Evolutionary conservation across 2,113 vertebrate genomes (phyloP).

Genomic region (Gobius niger): DNA sequence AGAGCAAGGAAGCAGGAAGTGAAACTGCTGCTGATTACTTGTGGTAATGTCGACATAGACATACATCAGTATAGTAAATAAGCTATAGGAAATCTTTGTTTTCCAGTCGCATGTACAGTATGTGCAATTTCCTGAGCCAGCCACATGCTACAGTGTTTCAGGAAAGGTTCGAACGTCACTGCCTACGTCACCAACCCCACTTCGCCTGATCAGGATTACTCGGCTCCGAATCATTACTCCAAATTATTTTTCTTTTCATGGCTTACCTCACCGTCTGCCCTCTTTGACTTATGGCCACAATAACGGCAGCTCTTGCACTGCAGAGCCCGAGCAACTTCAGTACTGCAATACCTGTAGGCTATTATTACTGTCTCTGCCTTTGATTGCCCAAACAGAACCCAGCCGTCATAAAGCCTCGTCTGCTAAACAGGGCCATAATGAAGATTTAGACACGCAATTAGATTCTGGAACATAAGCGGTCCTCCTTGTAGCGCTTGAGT

Average conservation of each 20-base stretch:
- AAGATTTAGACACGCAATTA: constrained; percentile 61
- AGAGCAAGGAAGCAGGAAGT: too few species aligned
- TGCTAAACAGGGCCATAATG: constrained; percentile 55
- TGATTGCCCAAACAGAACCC: constrained; percentile 44
- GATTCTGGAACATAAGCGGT: constrained; percentile 35
- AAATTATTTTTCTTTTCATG: not conserved
- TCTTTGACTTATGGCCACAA: constrained; percentile 51
- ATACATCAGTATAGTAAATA: too few species aligned
- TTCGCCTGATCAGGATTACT: too few species aligned
- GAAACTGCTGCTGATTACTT: too few species aligned
- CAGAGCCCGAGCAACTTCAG: constrained; percentile 25
- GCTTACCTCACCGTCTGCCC: constrained; percentile 30
- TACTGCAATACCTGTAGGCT: constrained; percentile 16
- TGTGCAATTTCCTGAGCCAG: too few species aligned
- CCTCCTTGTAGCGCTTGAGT: constrained; percentile 34
- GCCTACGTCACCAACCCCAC: too few species aligned
- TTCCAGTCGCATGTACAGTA: too few species aligned
- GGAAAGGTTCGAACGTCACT: too few species aligned
- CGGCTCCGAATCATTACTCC: too few species aligned
- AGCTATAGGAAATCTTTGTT: too few species aligned
- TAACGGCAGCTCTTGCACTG: constrained; percentile 44
- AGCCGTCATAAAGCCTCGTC: constrained; percentile 29
- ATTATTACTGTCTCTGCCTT: constrained; percentile 13
- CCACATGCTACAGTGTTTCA: too few species aligned
- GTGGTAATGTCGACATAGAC: too few species aligned